Percentiles rank a stretch among this genome's conserved stretches.
These are phyloP conservation scores for Epicampocera succincta DNA, from an alignment of 2,888 invertebrate genomes.

Conservation along the genomic window DNA sequence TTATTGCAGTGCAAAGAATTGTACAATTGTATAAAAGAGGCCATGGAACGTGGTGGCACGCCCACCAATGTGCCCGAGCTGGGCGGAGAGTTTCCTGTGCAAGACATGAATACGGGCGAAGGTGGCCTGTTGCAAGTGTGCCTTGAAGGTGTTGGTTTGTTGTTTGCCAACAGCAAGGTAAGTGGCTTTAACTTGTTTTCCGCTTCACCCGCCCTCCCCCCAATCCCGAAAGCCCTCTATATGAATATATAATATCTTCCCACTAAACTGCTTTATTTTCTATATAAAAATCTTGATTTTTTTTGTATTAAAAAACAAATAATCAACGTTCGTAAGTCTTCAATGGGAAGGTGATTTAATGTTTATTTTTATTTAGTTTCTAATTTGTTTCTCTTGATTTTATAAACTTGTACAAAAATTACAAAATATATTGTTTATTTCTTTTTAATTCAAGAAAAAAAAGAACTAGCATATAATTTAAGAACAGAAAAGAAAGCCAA, in stretches of 20 bases:
- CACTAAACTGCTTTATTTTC: constrained; percentile 28
- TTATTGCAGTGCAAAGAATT: constrained; percentile 94
- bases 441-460: constrained; percentile 8
- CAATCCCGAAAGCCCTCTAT: background rate
- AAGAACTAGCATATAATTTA: constrained; percentile 21
- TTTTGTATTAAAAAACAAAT: constrained; percentile 47
- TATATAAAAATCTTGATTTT: background rate
- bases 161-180: constrained; percentile 99
- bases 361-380: constrained; percentile 18
- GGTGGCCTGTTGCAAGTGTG: constrained; percentile 99
- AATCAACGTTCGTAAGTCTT: constrained; percentile 64
- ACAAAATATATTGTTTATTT: constrained; percentile 51
- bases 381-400: constrained; percentile 31
- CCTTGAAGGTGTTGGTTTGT: constrained; percentile 99
- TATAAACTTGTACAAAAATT: constrained; percentile 61
- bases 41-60: constrained; percentile 96
- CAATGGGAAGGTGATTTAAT: constrained; percentile 68
- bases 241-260: constrained; percentile 6
- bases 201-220: constrained; percentile 2
- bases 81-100: constrained; percentile 99
- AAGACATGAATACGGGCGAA: constrained; percentile 98
- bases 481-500: constrained; percentile 42
- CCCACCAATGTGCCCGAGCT: constrained; percentile 81
- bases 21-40: constrained; percentile 98
- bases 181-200: constrained; percentile 75